These are phyloP conservation scores for Cydia pomonella DNA, from an alignment of 1,140 invertebrate species.

Conservation along the genomic window DNA sequence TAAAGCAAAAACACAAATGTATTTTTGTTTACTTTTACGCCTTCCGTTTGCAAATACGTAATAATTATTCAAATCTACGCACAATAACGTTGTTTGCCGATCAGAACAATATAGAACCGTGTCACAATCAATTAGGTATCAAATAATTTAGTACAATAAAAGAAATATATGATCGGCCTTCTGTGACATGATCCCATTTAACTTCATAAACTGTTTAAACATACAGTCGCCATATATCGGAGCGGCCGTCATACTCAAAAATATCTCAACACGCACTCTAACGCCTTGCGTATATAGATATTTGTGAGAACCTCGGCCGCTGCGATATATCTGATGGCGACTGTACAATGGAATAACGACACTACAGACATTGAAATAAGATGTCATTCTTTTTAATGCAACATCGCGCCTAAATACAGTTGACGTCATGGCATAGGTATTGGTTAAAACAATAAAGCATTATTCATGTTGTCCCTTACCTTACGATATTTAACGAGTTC, in stretches of 20 bases:
- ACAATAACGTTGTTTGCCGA: neutral
- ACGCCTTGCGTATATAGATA: too few species aligned
- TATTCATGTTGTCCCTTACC: constrained; percentile 1
- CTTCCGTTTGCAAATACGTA: neutral
- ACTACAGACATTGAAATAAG: neutral
- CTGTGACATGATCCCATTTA: neutral
- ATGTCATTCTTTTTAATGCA: neutral
- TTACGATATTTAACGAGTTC: neutral
- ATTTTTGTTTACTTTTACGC: too few species aligned
- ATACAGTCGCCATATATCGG: too few species aligned
- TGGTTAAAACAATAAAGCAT: neutral
- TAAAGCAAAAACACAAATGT: too few species aligned
- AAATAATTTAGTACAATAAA: neutral
- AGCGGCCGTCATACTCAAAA: too few species aligned
- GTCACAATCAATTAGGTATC: neutral
- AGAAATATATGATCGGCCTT: neutral
- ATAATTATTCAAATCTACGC: neutral
- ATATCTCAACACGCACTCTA: too few species aligned
- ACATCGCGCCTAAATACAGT: neutral
- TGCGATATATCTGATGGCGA: too few species aligned
- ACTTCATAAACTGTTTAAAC: neutral
- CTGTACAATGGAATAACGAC: neutral
- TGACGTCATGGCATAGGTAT: neutral
- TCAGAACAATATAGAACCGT: neutral
- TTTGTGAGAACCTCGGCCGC: too few species aligned